Conservation (phyloP, 2,888 invertebrate species). For the Phorcus lineatus region DNA sequence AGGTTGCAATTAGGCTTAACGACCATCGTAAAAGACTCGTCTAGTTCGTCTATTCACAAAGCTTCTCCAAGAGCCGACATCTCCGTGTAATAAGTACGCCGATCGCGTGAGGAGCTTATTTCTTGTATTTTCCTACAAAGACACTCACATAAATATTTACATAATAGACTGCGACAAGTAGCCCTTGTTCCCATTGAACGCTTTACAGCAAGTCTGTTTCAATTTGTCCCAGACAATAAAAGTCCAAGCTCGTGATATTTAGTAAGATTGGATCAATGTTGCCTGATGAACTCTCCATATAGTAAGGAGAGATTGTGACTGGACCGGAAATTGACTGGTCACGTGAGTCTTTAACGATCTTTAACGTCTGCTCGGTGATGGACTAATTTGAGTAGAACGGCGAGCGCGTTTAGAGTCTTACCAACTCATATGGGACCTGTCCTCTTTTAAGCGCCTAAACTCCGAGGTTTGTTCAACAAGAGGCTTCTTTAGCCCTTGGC, state of each 20-base stretch:
- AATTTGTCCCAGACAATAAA: constrained; percentile 17
- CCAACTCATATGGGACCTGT: background rate
- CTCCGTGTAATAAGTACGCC: background rate
- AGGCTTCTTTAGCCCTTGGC: background rate
- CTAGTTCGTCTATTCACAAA: no score
- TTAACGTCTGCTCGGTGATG: background rate
- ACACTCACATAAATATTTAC: constrained; percentile 21
- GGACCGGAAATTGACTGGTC: constrained; percentile 13
- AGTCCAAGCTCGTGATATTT: constrained; percentile 17
- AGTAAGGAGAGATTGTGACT: background rate
- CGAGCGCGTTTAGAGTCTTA: background rate
- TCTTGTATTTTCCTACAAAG: background rate
- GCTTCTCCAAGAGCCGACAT: no score
- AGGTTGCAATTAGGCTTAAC: no score
- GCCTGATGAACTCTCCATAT: constrained; percentile 10
- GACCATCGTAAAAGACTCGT: no score
- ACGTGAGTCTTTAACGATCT: constrained; percentile 18
- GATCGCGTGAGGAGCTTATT: background rate
- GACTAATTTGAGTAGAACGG: background rate
- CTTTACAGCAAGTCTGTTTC: constrained; percentile 21
- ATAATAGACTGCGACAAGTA: background rate
- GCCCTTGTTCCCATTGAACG: background rate
- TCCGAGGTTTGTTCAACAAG: constrained; percentile 4
- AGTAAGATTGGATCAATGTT: constrained; percentile 15
- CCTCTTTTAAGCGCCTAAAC: background rate